A percentile compares a stretch with the other conserved stretches of the same genome.
Conservation (phyloP, 2,888 invertebrate genomes). For the Agrilus biguttatus region DNA sequence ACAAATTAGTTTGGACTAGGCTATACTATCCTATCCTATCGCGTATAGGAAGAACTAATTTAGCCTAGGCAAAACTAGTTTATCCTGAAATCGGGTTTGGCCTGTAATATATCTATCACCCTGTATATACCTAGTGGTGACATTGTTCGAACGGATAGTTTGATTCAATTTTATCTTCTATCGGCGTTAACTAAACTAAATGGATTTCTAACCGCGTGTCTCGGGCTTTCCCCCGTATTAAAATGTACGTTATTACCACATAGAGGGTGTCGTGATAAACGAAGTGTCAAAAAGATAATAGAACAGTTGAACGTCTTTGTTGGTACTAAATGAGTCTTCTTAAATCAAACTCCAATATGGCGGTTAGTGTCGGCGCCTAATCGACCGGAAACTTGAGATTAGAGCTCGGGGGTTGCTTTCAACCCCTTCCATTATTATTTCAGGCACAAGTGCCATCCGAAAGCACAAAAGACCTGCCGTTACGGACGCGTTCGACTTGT, state of each 20-base stretch:
- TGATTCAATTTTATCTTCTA: too few species aligned
- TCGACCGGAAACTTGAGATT: constrained; percentile 35
- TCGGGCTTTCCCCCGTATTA: too few species aligned
- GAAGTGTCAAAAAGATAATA: constrained; percentile 30
- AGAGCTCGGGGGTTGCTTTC: constrained; percentile 16
- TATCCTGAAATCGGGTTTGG: too few species aligned
- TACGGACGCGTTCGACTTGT: background rate
- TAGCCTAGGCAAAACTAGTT: too few species aligned
- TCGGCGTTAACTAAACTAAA: too few species aligned
- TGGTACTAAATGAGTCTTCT: constrained; percentile 32
- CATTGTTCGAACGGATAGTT: too few species aligned
- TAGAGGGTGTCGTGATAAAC: constrained; percentile 23
- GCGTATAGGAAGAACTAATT: too few species aligned
- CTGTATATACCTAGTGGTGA: too few species aligned
- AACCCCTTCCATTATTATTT: constrained; percentile 13
- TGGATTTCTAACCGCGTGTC: too few species aligned
- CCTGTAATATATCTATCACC: too few species aligned
- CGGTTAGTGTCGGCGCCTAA: constrained; percentile 31
- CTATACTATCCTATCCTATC: too few species aligned
- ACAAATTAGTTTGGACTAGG: too few species aligned
- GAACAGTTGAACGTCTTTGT: constrained; percentile 32
- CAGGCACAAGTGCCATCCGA: constrained; percentile 7
- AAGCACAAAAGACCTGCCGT: constrained; percentile 1
- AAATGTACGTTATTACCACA: constrained; percentile 8
- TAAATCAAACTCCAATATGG: constrained; percentile 37